Base-by-base conservation (phyloP, 2,797 vertebrate genomes). In the Gastrophryne carolinensis region DNA sequence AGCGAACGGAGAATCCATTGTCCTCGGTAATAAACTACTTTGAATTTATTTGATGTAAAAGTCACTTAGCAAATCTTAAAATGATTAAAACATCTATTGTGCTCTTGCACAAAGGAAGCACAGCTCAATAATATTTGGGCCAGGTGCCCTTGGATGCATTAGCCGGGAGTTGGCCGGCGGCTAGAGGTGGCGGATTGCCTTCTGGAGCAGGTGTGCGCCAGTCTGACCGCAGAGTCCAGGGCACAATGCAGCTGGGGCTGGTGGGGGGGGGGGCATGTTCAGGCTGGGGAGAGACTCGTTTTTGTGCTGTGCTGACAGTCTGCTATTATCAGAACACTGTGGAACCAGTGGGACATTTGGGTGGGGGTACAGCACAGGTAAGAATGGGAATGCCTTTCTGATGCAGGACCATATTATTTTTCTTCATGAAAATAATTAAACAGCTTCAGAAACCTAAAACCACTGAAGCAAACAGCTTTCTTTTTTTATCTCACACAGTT, bases 111-210 rank as follows among this genome's bases (percentile, higher is more conserved):
- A 23, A 12, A 26, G 37, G 37, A 63, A 41, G 15, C 12, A n/a
- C 39, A 49, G 62, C 41, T 49, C 26, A 49, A 47, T 69, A 41
- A 57, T 39, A 44, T 13, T 15, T 29, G 66, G 21, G 47, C 56
- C 6, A 11, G 23, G 7, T 65, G 62, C 62, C 62, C 41, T 65
- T 4, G 1, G 41, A 65, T 30, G 30, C 62, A 65, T 65, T 65
- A 49, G n/a, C 53, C 9, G 23, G 58, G 24, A 37, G 3, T 44
- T 70, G 53, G 67, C 53, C 24, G 5, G 21, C 23, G 7, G 23
- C 12, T 7, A 26, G 7, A 11, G 30, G 41, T 62, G 58, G 44
- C 58, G 24, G 2, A 9, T 1, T 30, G 68, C 68, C 39, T 34
- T 32, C 5, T 39, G 44, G 30, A 63, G 34, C 27, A 27, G 4